Evolutionary conservation across 2,113 vertebrate species (phyloP).

Genomic region (Notarius lentiginosus): DNA sequence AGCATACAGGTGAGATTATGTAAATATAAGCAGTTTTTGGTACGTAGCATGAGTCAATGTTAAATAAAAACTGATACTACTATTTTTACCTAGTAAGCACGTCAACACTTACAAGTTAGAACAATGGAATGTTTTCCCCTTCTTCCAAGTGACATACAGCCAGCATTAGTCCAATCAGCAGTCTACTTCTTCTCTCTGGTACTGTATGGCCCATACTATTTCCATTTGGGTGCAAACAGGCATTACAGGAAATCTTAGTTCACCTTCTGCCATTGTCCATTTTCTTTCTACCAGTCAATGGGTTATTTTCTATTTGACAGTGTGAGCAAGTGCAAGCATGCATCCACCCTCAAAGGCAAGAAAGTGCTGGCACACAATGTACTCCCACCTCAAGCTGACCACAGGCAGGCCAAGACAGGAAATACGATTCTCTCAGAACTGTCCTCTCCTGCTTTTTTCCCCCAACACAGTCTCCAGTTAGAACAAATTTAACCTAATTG

Average conservation of each 20-base stretch:
- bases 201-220: not conserved
- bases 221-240: not conserved
- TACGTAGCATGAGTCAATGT: not conserved
- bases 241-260: not conserved
- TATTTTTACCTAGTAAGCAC: not conserved
- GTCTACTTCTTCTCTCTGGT: not conserved
- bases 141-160: not conserved
- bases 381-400: not conserved
- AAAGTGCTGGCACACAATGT: no score
- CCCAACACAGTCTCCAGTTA: not conserved
- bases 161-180: not conserved
- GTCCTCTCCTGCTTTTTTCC: not conserved
- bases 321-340: not conserved
- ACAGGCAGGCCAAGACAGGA: not conserved
- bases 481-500: not conserved
- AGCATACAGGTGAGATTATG: not conserved
- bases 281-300: not conserved
- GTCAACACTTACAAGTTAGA: not conserved
- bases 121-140: not conserved
- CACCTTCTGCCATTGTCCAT: not conserved
- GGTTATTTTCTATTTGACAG: not conserved
- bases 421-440: not conserved
- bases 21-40: not conserved
- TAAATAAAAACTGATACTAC: no score
- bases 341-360: no score